Base-by-base conservation (phyloP, 2,797 vertebrate genomes). In the Dromococcyx pavoninus region DNA sequence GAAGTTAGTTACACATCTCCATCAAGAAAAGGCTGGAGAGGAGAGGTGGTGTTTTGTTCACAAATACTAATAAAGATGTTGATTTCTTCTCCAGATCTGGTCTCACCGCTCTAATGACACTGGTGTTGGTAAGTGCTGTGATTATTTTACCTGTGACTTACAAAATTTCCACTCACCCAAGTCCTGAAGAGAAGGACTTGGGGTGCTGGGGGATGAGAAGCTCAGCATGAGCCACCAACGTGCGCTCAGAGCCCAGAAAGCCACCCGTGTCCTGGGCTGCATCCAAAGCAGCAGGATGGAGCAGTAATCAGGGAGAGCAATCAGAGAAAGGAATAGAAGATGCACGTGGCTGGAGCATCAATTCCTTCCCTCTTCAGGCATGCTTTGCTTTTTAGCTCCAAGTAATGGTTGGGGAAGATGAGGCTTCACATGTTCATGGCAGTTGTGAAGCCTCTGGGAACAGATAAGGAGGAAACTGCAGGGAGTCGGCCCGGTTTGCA, bases 51-150 rank as follows among this genome's bases (percentile, higher is more conserved):
- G 23, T 56, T 86, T 79, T 65, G 9, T 43, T 78, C 18, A 23
- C 27, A 91, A 91, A 8, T 65, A 41, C 4, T 22, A 9, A 22
- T 24, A 27, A 78, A 87, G 21, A 4, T 30, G 16, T 22, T 89
- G 27, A 4, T 72, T 81, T 60, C 33, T 71, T 46, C 32, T 53
- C 2, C 35, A 70, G 30, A 9, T 37, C 58, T 43, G 64, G 33
- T 37, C 39, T 41, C 14, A 2, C 28, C 58, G 50, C 53, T 23
- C 30, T 43, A 23, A 0, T 37, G 28, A 53, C 5, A 11, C 7
- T 0, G 0, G 10, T 21, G 24, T 7, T n/a, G 70, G 28, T 25
- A n/a, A 11, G 3, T 39, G 48, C 25, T 62, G 60, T 17, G 43
- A 30, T 84, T 91, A 27, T 50, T 43, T 92, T 57, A 39, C 54